Base-by-base conservation (phyloP, 2,888 invertebrate genomes). In the Aradus depressus region DNA sequence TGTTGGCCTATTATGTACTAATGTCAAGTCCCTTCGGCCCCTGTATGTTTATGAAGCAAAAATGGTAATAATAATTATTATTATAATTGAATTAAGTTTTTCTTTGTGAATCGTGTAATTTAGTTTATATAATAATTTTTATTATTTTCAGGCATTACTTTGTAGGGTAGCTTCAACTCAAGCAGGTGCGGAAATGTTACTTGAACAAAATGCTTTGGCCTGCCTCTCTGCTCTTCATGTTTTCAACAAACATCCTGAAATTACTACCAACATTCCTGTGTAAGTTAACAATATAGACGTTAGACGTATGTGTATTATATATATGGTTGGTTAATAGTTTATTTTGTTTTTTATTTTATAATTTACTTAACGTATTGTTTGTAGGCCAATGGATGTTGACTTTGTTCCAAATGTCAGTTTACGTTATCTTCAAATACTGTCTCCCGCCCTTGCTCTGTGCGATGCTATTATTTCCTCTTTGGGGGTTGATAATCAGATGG, bases 31-130 rank as follows among this genome's bases (percentile, higher is more conserved):
- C 2, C 72, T 91, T 37, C 77, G 84, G 50, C 80, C 82, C 1
- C 68, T 92, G 1, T 92, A 88, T 70, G 77, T 90, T 14, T 92
- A 88, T 68, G 86, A 89, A 66, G 83, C 89, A 0, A 87, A 88
- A 70, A 81, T 92, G 81, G 72, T 71, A 57, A 56, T 58, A 45
- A 26, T 35, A 5, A 10, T 35, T 35, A 10, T 10, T 35, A 35
- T 35, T 10, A 5, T 35, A 5, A 10, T 35, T 35, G 35, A 10
- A 6, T 10, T n/a, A 10, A 35, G 14, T n/a, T 14, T 35, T 10
- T 28, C 10, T 28, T 28, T 28, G 10, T 28, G 10, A 10, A 10
- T 10, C 28, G 10, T 28, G 10, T 10, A 28, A 28, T 28, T 6
- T 28, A 10, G 8, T 16, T 12, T 37, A 37, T 32, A 14, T 21